These are phyloP conservation scores for Perca schrenkii DNA, from an alignment of 2,113 vertebrate genomes.

Conservation along the genomic window DNA sequence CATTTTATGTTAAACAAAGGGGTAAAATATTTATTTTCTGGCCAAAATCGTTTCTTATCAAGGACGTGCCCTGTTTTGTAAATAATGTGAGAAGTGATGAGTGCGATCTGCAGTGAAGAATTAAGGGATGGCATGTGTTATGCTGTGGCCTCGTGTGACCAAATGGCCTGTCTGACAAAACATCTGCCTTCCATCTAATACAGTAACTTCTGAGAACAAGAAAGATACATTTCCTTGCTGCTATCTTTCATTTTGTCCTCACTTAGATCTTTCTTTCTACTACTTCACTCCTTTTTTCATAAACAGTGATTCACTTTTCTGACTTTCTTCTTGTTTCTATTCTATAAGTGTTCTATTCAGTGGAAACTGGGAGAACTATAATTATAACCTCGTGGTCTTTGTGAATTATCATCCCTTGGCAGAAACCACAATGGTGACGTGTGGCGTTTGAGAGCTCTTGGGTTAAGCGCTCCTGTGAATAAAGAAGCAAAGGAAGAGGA, in stretches of 20 bases:
- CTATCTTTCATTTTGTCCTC: conserved; percentile 54
- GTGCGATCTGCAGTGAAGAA: conserved; percentile 55
- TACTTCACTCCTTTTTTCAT: conserved; percentile 21
- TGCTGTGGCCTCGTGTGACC: conserved; percentile 54
- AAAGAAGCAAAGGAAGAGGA: background rate
- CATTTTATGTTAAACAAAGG: conserved; percentile 54
- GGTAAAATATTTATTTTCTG: conserved; percentile 30
- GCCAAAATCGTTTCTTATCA: conserved; percentile 43
- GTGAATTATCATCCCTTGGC: conserved; percentile 42
- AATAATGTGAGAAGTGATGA: conserved; percentile 54
- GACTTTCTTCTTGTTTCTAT: conserved; percentile 37
- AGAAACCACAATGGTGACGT: conserved; percentile 26
- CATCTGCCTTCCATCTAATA: conserved; percentile 75
- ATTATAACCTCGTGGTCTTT: conserved; percentile 57
- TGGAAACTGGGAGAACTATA: conserved; percentile 43
- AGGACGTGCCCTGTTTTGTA: conserved; percentile 32
- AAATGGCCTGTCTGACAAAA: conserved; percentile 52
- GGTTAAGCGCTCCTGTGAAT: conserved; percentile 33
- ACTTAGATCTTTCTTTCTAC: conserved; percentile 33
- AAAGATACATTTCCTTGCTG: conserved; percentile 42
- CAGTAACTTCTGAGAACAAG: conserved; percentile 50
- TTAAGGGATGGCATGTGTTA: conserved; percentile 62
- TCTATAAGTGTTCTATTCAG: conserved; percentile 34
- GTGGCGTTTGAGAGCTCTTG: conserved; percentile 27
- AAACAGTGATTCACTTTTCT: conserved; percentile 49